Evolutionary conservation across 1,140 invertebrate species (phyloP), one percentile per base, ranked within the genome.

Genomic region (Papilio glaucus): DNA sequence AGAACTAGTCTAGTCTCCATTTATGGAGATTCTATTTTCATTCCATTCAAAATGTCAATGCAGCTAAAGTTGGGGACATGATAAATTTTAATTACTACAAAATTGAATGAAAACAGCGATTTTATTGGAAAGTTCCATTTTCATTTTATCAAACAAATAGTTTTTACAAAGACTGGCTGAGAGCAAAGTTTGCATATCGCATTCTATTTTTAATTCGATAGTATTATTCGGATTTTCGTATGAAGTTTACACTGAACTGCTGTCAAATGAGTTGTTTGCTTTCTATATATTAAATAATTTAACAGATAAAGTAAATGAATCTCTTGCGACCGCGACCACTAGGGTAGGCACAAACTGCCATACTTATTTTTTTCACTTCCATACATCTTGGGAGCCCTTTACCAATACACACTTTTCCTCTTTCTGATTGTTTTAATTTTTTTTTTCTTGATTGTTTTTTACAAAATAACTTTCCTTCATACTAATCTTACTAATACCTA

Each of bases 151-250:
- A 80, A 82, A 85, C 81, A 81, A 91, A 88, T 84, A 82, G 83
- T 76, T 81, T 80, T 78, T 76, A 81, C 77, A 83, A 75, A 71
- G 76, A 80, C 76, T 72, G 79, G 79, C 80, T 85, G 79, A 89
- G 79, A 86, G 86, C 84, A 89, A 88, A 89, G 87, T 89, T 88
- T 77, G 76, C 79, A 78, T 76, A 83, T 81, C 77, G 78, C 80
- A 83, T 84, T 81, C 83, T 85, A 85, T 87, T 86, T 89, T 87
- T 74, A 77, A 85, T 69, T 69, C 67, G 42, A 37, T 49, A 12
- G 41, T 49, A 15, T 8, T 24, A 57, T 9, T 21, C 7, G 15
- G 15, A 45, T 69, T 69, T 53, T 37, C 42, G 9, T 37, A 53
- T 7, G n/a, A 49, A 33, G 42, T 33, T 37, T 8, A 7, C n/a